These are phyloP conservation scores for Diabrotica undecimpunctata DNA, from an alignment of 1,140 invertebrate species.

Conservation along the genomic window DNA sequence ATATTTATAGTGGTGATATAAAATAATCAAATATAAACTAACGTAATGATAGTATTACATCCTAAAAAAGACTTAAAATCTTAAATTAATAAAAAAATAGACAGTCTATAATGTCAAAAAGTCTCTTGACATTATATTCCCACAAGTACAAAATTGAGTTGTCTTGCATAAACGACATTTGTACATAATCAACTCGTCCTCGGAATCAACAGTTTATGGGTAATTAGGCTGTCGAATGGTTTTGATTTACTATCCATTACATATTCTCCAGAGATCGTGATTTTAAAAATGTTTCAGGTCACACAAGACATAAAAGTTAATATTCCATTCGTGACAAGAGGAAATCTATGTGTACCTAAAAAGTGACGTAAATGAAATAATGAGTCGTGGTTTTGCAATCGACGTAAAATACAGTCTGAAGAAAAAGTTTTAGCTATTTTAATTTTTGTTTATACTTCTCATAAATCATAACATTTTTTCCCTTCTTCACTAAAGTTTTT, in stretches of 20 bases:
- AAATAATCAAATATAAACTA: no score
- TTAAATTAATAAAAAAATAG: no score
- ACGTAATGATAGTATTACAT: no score
- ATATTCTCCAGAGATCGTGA: neutral
- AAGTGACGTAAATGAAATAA: neutral
- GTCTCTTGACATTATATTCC: neutral
- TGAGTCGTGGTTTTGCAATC: neutral
- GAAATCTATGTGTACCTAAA: neutral
- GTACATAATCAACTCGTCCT: no score
- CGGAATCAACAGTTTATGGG: neutral
- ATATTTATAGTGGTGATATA: no score
- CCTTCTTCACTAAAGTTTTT: no score
- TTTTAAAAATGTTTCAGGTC: neutral
- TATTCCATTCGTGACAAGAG: neutral
- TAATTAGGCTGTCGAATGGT: neutral
- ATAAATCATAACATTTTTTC: no score
- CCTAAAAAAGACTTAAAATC: no score
- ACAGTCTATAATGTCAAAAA: neutral
- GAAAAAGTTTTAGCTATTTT: no score
- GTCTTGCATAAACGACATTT: no score
- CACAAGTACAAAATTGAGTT: neutral
- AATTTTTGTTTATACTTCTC: no score
- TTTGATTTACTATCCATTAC: neutral
- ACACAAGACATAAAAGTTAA: conserved; percentile 1
- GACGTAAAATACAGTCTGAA: no score